Conservation (phyloP, 2,888 invertebrate species). For the Plebejus argus region DNA sequence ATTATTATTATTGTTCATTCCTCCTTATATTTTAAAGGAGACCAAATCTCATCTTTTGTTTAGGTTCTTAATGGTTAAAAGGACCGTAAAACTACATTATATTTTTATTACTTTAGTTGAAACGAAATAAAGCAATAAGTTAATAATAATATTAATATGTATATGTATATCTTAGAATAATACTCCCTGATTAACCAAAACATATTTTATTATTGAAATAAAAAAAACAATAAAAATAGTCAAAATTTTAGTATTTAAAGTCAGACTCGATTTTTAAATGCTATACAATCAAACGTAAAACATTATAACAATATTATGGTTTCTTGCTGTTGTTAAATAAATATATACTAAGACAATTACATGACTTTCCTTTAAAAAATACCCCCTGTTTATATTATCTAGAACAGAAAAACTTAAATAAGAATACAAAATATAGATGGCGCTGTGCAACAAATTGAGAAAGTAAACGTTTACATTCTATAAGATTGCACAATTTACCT, state of each 20-base stretch:
- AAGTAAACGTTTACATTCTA: background rate
- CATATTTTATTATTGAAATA: slow-evolving; percentile 54
- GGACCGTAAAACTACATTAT: background rate
- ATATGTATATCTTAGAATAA: slow-evolving; percentile 43
- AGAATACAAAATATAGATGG: background rate
- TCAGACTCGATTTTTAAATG: slow-evolving; percentile 35
- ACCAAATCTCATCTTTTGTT: background rate
- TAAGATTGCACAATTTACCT: too few relatives aligned
- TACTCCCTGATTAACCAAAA: slow-evolving; percentile 39
- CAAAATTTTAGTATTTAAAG: slow-evolving; percentile 30
- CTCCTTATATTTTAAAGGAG: too few relatives aligned
- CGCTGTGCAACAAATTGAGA: background rate
- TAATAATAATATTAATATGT: slow-evolving; percentile 36
- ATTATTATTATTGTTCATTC: too few relatives aligned
- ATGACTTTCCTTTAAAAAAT: slow-evolving; percentile 8
- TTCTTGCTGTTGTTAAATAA: slow-evolving; percentile 61
- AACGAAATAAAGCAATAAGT: slow-evolving; percentile 53
- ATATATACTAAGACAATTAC: slow-evolving; percentile 45
- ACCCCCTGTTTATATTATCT: background rate
- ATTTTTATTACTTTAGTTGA: slow-evolving; percentile 4
- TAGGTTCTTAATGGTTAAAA: background rate
- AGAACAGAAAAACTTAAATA: background rate
- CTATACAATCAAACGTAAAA: slow-evolving; percentile 35
- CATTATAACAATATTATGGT: background rate
- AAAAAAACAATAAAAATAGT: slow-evolving; percentile 46